Conservation (phyloP, 2,797 vertebrate genomes). For the Prunella strophiata region DNA sequence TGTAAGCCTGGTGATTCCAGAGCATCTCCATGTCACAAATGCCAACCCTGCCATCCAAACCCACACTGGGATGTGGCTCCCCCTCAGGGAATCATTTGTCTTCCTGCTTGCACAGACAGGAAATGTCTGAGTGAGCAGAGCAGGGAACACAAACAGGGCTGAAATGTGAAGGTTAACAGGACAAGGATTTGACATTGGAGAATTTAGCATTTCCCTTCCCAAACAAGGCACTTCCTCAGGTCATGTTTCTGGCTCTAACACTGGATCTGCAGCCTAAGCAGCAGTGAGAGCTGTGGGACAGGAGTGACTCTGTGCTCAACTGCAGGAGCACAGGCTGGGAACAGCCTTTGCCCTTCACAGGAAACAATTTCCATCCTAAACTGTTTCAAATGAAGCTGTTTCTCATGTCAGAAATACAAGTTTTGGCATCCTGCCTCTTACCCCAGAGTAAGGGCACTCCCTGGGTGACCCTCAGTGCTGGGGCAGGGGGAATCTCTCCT, state of each 20-base stretch:
- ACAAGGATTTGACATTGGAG: neutral
- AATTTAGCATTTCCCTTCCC: neutral
- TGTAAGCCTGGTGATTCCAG: neutral
- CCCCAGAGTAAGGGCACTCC: neutral
- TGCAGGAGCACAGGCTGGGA: neutral
- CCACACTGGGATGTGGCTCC: neutral
- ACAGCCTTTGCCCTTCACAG: neutral
- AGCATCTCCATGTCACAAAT: neutral
- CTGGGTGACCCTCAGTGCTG: neutral
- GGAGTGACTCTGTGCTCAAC: rapidly evolving
- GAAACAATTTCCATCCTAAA: neutral
- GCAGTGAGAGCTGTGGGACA: neutral
- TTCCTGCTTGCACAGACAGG: neutral
- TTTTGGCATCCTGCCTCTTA: neutral
- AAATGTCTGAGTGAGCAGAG: neutral
- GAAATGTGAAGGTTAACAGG: neutral
- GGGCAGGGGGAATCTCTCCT: neutral
- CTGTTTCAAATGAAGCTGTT: neutral
- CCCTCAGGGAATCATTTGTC: neutral
- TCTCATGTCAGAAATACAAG: neutral
- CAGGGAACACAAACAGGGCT: neutral
- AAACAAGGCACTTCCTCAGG: neutral
- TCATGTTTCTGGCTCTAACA: neutral
- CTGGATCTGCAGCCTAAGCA: neutral
- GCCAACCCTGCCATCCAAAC: neutral